Base-by-base conservation (phyloP, 1,140 invertebrate species). In the Panagrolaimus sp. region DNA sequence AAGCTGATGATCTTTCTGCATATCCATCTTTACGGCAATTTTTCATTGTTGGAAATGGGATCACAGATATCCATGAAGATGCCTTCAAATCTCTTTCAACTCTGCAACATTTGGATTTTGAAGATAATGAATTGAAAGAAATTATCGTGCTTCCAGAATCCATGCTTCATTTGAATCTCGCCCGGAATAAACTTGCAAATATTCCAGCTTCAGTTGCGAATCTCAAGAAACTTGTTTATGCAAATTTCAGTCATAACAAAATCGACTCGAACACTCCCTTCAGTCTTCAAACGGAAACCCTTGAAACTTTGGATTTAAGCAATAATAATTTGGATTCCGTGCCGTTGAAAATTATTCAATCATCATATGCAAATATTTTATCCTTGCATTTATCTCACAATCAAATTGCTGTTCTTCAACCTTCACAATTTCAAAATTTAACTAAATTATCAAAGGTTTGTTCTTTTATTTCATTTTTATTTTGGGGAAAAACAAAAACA, bases 1-100 rank as follows among this genome's bases (percentile, higher is more conserved):
- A 46, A 32, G 64, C 26, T 14, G 43, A 47, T 17, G 65, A 77
- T 58, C 65, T 78, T 15, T 14, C 43, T 6, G 47, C 73, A 12
- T 79, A 81, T 58, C 79, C 78, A 12, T 32, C 73, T 14, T 48
- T 78, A 7, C 69, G 76, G 15, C 70, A 78, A 46, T 64, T 79
- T 43, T 62, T 63, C 6, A 43, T 43, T 10, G 32, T 47, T 46
- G 21, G 43, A n/a, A 69, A 69, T 24, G 24, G 45, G 12, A 46
- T 74, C 21, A 10, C 15, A 5, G 26, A 62, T 2, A 15, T 77
- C 32, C 28, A 72, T 52, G 6, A 15, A 15, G 66, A 75, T 24
- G 45, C 67, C 7, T 70, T 70, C 15, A 47, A 68, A 32, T 17
- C 52, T 15, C 63, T 69, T 62, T n/a, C 52, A 15, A 28, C 48